Evolutionary conservation across 2,113 vertebrate species (phyloP).

Genomic region (Axis porcinus): DNA sequence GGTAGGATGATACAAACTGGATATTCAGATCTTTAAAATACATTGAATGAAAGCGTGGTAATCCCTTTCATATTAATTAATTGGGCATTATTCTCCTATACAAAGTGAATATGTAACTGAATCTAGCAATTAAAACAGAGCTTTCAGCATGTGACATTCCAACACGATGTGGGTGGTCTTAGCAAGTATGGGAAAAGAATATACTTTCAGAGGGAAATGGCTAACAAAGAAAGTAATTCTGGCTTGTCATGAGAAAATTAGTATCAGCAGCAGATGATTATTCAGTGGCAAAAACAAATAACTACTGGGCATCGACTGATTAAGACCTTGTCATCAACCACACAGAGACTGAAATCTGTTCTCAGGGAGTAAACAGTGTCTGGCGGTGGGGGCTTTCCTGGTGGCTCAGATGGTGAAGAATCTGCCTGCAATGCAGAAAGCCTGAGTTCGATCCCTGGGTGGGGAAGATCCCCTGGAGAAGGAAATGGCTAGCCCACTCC

Average conservation of each 20-base stretch:
- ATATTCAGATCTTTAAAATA: neutral
- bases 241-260: neutral
- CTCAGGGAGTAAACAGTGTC: fast-evolving
- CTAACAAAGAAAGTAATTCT: neutral
- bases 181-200: neutral
- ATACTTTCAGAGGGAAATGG: neutral
- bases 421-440: neutral
- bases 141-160: neutral
- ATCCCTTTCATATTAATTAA: neutral
- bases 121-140: neutral
- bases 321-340: neutral
- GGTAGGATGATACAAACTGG: fast-evolving
- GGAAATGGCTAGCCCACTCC: neutral
- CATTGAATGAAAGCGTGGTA: neutral
- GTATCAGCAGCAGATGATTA: neutral
- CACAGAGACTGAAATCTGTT: fast-evolving
- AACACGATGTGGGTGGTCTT: fast-evolving
- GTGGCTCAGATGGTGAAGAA: neutral
- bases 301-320: too few relatives aligned
- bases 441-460: neutral
- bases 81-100: neutral
- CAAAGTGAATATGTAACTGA: neutral
- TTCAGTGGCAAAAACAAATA: neutral
- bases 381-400: fast-evolving
- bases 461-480: neutral